A percentile compares a stretch with the other conserved stretches of the same genome.
Conservation (phyloP, 2,797 vertebrate species). For the Gastrophryne carolinensis region DNA sequence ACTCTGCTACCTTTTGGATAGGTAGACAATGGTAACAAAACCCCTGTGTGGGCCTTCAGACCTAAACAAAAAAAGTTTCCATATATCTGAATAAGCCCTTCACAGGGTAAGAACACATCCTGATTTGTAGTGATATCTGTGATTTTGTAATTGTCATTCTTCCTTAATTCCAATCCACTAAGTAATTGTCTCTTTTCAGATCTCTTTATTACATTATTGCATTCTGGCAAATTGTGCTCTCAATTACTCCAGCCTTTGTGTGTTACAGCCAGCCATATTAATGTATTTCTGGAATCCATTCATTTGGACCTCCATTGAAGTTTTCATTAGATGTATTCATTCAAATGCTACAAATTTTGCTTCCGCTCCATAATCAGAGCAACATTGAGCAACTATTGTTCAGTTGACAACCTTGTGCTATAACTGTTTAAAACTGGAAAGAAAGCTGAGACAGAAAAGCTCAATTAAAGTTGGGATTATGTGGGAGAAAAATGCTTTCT, state of each 20-base stretch:
- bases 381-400: neutral
- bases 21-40: no score
- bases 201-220: slow-evolving; percentile 10
- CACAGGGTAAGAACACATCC: neutral
- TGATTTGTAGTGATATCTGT: neutral
- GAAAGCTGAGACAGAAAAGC: neutral
- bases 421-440: no score
- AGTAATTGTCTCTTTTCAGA: neutral
- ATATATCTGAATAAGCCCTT: no score
- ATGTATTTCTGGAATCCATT: slow-evolving; percentile 14
- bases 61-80: no score
- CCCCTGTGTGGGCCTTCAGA: no score
- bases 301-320: slow-evolving; percentile 9
- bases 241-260: slow-evolving; percentile 8
- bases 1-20: no score
- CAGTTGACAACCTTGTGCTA: neutral
- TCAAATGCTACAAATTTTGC: slow-evolving; percentile 4
- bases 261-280: neutral
- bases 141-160: neutral
- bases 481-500: neutral
- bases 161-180: neutral
- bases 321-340: slow-evolving; percentile 27
- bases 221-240: slow-evolving; percentile 1
- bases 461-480: neutral
- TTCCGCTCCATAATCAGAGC: slow-evolving; percentile 8